Evolutionary conservation across 1,140 invertebrate species (phyloP), one percentile per base, ranked within the genome.

Genomic region (Helicorthomorpha holstii): DNA sequence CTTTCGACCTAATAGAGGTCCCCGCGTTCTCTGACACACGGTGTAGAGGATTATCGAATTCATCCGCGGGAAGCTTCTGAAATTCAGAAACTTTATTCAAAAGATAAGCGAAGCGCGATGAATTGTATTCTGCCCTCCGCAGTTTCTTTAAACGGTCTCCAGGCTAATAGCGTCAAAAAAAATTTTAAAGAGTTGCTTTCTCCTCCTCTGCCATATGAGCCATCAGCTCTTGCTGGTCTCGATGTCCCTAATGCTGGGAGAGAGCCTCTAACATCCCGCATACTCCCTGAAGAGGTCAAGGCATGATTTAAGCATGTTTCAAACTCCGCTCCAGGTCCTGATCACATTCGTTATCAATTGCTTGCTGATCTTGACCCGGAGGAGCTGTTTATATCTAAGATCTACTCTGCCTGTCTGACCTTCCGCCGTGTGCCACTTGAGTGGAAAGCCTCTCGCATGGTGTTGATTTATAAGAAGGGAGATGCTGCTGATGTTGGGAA

Each of bases 381-480:
- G 7, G 41, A 1, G 1, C 21, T 14, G 2, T 2, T 47, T 2
- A 25, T 54, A 3, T 27, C 50, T 14, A 2, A 1, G 2, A 26
- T 53, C 3, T 55, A 41, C 22, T 47, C 52, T 23, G 23, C 14
- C 3, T 45, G 41, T 19, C 26, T 51, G 3, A 3, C 16, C 2
- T 2, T 14, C 14, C 25, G 29, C 2, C 26, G 23, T 1, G 27
- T 48, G 2, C 53, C 53, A 1, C 3, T 2, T 2, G 1, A 2
- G 1, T 57, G 56, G 56, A 60, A 59, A 21, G 19, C 14, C 0
- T 53, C 57, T 41, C 41, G 45, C 1, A 50, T 46, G 1, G 57
- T 59, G 12, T 55, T 59, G 0, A 49, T 63, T 14, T 57, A 50
- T 7, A 63, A 63, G 48, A 51, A 52, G 0, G 46, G 27, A 14